These are phyloP conservation scores for Lophura nycthemera DNA, from an alignment of 2,113 vertebrate species.

Conservation along the genomic window DNA sequence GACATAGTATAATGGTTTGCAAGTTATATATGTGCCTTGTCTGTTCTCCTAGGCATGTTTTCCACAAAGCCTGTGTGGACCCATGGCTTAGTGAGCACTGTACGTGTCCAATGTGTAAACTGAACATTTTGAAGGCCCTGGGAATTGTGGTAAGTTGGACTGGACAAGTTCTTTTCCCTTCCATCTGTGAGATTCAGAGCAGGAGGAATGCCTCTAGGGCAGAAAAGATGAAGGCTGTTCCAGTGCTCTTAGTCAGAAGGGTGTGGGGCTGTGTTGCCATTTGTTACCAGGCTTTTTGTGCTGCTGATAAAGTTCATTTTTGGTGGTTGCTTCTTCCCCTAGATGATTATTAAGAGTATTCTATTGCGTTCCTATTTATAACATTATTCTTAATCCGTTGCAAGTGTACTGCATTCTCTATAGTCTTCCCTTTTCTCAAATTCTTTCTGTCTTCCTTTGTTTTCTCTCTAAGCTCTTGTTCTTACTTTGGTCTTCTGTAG, in stretches of 20 bases:
- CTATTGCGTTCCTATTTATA: not conserved
- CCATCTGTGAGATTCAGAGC: not conserved
- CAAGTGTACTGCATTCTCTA: not conserved
- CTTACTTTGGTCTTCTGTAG: not conserved
- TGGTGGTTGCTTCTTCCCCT: not conserved
- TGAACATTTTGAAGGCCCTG: slow-evolving; percentile 97
- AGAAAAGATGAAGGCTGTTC: not conserved
- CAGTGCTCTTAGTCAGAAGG: not conserved
- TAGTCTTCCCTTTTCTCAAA: not conserved
- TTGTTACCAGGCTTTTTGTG: not conserved
- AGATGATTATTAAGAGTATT: not conserved
- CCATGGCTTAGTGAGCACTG: slow-evolving; percentile 98
- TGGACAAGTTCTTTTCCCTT: not conserved
- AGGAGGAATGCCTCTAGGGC: not conserved
- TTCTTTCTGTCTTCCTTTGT: not conserved
- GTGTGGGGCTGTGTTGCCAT: not conserved
- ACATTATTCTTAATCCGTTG: not conserved
- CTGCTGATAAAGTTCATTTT: not conserved
- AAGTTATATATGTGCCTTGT: not conserved
- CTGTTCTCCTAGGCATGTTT: slow-evolving; percentile 89
- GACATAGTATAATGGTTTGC: not conserved
- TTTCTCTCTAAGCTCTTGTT: not conserved
- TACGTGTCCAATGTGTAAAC: slow-evolving; percentile 98
- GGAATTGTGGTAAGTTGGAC: slow-evolving; percentile 90
- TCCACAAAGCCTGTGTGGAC: slow-evolving; percentile 97